phyloP scores from a whole-genome alignment of 2,113 vertebrate genomes.

The Ornithorhynchus anatinus region DNA sequence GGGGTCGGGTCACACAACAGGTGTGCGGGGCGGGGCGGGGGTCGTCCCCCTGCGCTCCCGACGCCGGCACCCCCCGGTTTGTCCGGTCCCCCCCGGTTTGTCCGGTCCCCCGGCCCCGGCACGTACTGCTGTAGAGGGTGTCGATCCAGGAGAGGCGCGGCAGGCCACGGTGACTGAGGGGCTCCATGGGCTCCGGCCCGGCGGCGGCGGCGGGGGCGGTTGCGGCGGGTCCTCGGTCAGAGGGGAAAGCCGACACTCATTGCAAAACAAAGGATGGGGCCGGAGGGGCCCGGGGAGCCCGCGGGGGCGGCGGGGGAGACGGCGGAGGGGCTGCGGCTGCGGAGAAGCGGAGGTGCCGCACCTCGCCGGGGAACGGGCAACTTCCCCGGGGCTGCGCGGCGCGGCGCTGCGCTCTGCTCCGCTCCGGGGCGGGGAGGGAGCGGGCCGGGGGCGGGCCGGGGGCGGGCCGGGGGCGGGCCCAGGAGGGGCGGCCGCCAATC shows the following conservation, averaged over 20 bases:
- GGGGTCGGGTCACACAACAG: conserved; percentile 60
- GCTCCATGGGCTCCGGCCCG: conserved; percentile 84
- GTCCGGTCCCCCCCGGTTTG: background rate
- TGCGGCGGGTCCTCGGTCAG: conserved; percentile 54
- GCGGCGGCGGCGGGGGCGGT: conserved; percentile 17
- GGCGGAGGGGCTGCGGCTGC: conserved; percentile 36
- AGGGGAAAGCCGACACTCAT: conserved; percentile 67
- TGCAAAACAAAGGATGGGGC: conserved; percentile 73
- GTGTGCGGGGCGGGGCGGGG: conserved; percentile 31
- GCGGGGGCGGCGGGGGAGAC: conserved; percentile 14
- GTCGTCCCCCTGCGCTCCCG: background rate
- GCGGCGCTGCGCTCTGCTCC: background rate
- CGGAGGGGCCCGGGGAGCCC: conserved; percentile 39
- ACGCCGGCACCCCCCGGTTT: background rate
- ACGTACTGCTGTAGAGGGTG: conserved; percentile 98
- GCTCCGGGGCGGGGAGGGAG: background rate
- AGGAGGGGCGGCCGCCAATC: conserved; percentile 18
- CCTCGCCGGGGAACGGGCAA: conserved; percentile 50
- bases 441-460: conserved; percentile 5
- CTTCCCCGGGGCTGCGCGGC: conserved; percentile 38
- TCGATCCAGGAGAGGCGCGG: conserved; percentile 97
- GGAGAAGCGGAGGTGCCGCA: background rate
- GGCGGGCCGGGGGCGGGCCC: conserved; percentile 6
- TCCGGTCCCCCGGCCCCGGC: conserved; percentile 17
- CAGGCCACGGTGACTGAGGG: conserved; percentile 89